Conservation (phyloP, 2,113 vertebrate genomes). For the Alectura lathami region DNA sequence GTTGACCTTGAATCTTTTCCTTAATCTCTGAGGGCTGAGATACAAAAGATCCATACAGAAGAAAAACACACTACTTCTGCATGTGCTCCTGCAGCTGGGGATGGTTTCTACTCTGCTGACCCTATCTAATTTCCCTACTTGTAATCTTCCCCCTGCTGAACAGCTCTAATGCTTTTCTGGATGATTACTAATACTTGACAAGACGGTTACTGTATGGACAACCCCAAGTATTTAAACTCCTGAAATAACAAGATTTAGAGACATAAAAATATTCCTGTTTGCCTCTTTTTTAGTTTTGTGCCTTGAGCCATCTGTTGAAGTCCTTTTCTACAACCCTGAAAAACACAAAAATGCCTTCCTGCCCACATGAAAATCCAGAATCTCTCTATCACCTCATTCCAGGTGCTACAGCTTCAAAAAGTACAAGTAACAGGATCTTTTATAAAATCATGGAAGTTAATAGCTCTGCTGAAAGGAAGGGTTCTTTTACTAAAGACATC, state of each 20-base stretch:
- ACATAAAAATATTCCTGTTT: neutral
- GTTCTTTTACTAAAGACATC: neutral
- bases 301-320: neutral
- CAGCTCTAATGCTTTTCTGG: neutral
- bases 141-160: neutral
- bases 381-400: neutral
- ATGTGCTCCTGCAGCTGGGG: neutral
- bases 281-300: neutral
- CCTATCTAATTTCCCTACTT: neutral
- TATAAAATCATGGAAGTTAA: neutral
- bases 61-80: neutral
- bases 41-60: neutral
- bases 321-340: neutral
- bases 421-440: neutral
- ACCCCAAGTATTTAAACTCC: neutral
- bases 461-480: neutral
- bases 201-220: neutral
- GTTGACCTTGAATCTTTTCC: neutral
- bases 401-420: neutral
- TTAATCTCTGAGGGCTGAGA: neutral
- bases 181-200: neutral
- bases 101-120: neutral
- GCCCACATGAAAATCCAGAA: neutral
- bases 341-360: neutral
- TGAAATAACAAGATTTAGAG: neutral